Base-by-base conservation (phyloP, 2,888 invertebrate genomes). In the Erebia epiphron region DNA sequence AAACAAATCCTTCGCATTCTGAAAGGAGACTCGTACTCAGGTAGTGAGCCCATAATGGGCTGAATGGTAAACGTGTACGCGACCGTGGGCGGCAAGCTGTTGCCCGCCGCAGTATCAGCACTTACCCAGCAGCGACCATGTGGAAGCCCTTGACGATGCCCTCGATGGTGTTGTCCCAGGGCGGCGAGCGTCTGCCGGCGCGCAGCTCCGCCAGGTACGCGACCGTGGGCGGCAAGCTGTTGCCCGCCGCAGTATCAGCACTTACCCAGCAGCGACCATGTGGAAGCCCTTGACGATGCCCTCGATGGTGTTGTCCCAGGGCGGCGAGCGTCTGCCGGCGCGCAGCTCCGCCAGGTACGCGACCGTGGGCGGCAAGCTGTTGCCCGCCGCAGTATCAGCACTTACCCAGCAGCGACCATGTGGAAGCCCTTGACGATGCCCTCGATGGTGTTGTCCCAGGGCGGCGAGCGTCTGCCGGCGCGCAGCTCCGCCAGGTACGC, bases 351-450 rank as follows among this genome's bases (percentile, higher is more conserved):
- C 79, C 21, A 98, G 91, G 88, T 98, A 98, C 46, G 94, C 85
- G n/a, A 97, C 95, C 0, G 97, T 97, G 0, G 95, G 95, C 2
- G 96, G 95, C 75, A 97, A 83, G 14, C 90, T 78, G 67, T 94
- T 89, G 0, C 96, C 95, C 60, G 93, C 94, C 16, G 91, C 79
- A 0, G 96, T 95, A 10, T 95, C 95, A 77, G 95, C 94, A 50
- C 63, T 57, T 18, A 96, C 96, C 95, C 95, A 7, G 95, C 94
- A 2, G 96, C 95, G 50, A 95, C 94, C 13, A 94, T 88, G 76
- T 95, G 93, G 86, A 95, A 95, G 3, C 95, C 95, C 4, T 82
- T 80, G 0, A 95, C 83, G 76, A 96, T 91, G 75, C 94, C 94
- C 0, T 88, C 84, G 13, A 95, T 79, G n/a, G 91, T 86, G 80